Conservation (phyloP, 1,140 invertebrate species). For the Scaptomyza pallida region DNA sequence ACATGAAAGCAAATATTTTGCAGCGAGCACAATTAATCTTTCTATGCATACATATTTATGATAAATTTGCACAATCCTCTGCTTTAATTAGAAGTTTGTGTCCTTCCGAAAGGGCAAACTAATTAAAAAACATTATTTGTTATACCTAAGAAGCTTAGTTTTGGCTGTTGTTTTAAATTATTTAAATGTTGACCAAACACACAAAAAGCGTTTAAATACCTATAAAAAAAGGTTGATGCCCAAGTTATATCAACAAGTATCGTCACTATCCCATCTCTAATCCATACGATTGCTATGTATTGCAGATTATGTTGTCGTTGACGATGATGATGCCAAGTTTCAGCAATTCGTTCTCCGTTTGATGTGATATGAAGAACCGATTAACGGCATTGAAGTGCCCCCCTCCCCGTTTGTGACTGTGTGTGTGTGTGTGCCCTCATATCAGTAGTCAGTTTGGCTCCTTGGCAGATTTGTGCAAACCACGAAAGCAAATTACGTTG, state of each 20-base stretch:
- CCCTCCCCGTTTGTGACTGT: slow-evolving; percentile 1
- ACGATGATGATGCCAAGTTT: slow-evolving; percentile 43
- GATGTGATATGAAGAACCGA: slow-evolving; percentile 80
- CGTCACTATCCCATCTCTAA: slow-evolving; percentile 30
- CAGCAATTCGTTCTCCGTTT: slow-evolving; percentile 47
- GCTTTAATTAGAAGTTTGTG: slow-evolving; percentile 2
- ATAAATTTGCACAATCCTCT: neutral
- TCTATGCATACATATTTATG: neutral
- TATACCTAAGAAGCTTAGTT: neutral
- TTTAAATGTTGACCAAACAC: neutral
- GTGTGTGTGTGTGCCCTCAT: slow-evolving; percentile 1
- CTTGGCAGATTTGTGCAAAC: slow-evolving; percentile 70
- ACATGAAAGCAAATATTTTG: neutral
- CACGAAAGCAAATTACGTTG: slow-evolving; percentile 80
- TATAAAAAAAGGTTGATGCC: too few relatives aligned
- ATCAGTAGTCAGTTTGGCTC: slow-evolving; percentile 34
- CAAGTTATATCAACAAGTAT: neutral
- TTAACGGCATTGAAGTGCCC: slow-evolving; percentile 71
- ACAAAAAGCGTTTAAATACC: too few relatives aligned
- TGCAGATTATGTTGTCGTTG: slow-evolving; percentile 31
- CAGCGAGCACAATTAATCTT: slow-evolving; percentile 15
- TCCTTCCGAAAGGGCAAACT: neutral
- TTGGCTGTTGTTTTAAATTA: neutral
- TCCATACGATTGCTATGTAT: slow-evolving; percentile 5
- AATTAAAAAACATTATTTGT: neutral